Evolutionary conservation across 1,140 invertebrate species (phyloP), one percentile per base, ranked within the genome.

Genomic region (Brachionus rubens): DNA sequence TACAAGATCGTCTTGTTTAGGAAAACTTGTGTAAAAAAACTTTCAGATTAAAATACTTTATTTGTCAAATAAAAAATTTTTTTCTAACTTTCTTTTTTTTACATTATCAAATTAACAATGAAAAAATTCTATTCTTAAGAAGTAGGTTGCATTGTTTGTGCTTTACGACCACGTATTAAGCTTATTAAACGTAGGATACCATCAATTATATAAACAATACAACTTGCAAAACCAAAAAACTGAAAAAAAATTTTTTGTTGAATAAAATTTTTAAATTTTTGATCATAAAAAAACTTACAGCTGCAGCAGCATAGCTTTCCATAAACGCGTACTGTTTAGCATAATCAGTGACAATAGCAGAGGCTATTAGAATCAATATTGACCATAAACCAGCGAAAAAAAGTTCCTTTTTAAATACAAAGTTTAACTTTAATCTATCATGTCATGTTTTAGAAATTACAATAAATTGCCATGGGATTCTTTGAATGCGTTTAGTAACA

Each of bases 1-100:
- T 70, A 75, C 72, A 40, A 80, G 80, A 14, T 41, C 76, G 3
- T 26, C 36, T 7, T 82, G 82, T 77, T 48, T 47, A 6, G 82
- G 81, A 7, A 78, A 75, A 9, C 76, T 82, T 7, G 80, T 82
- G n/a, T 81, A 36, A n/a, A n/a, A n/a, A n/a, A n/a, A n/a, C n/a
- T n/a, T n/a, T n/a, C n/a, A n/a, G n/a, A n/a, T n/a, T n/a, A n/a
- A n/a, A n/a, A n/a, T n/a, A n/a, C n/a, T n/a, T n/a, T n/a, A n/a
- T n/a, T n/a, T n/a, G n/a, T n/a, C n/a, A n/a, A n/a, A n/a, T n/a
- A n/a, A n/a, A n/a, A n/a, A n/a, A n/a, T n/a, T n/a, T n/a, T n/a
- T n/a, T n/a, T n/a, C n/a, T n/a, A n/a, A n/a, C n/a, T n/a, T n/a
- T n/a, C n/a, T n/a, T n/a, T n/a, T n/a, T n/a, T n/a, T n/a, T n/a